A percentile compares a stretch with the other conserved stretches of the same genome.
Evolutionary conservation across 2,888 invertebrate genomes (phyloP).

Genomic region (Cybosia mesomella): DNA sequence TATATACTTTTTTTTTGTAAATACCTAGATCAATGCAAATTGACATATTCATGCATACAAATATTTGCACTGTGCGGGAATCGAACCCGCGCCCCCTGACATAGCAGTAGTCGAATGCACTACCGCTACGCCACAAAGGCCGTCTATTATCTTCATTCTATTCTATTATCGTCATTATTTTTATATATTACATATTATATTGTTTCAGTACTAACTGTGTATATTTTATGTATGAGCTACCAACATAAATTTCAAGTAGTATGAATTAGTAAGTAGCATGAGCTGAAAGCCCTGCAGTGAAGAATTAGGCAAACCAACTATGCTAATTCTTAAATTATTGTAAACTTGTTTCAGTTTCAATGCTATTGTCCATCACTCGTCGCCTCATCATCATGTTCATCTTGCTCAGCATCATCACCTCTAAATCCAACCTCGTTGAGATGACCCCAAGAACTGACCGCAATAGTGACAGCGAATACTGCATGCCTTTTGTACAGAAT

Average conservation of each 20-base stretch:
- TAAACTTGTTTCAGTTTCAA: constrained; percentile 84
- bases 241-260: neutral
- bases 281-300: neutral
- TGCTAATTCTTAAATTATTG: neutral
- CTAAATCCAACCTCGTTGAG: constrained; percentile 43
- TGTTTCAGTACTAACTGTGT: no score
- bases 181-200: no score
- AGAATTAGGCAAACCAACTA: neutral
- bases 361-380: constrained; percentile 86
- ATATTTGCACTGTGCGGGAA: no score
- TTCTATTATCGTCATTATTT: no score
- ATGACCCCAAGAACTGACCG: constrained; percentile 20
- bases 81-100: no score
- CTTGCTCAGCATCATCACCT: constrained; percentile 74
- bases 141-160: no score
- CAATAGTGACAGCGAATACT: constrained; percentile 33
- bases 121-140: no score
- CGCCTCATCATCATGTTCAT: constrained; percentile 84
- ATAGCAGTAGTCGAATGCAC: no score
- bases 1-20: no score
- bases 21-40: no score
- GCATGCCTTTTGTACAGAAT: constrained; percentile 28
- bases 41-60: no score
- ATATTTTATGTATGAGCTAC: no score
- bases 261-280: neutral